phyloP scores from a whole-genome alignment of 1,140 invertebrate species.

The Drosophila bocki region DNA sequence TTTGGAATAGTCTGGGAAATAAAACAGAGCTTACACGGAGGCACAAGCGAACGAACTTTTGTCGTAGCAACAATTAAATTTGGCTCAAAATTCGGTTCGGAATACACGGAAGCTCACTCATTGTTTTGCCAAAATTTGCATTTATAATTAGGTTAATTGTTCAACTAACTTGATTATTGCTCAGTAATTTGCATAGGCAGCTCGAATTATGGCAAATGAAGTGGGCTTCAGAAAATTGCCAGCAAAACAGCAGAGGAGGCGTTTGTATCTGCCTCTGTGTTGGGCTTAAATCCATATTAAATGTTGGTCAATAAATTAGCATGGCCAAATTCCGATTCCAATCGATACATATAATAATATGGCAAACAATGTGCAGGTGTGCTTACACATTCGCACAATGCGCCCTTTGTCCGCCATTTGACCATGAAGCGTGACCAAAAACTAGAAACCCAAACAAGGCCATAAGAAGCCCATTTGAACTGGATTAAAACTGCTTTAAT shows the following conservation, averaged over 20 bases:
- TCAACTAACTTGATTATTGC: conserved; percentile 75
- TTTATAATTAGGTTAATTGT: conserved; percentile 82
- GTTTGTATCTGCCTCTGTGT: neutral
- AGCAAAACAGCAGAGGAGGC: neutral
- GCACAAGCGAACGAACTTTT: conserved; percentile 3
- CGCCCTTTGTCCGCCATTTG: conserved; percentile 38
- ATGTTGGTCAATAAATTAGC: conserved; percentile 55
- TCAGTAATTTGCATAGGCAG: conserved; percentile 70
- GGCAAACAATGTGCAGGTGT: conserved; percentile 55
- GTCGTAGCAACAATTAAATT: conserved; percentile 61
- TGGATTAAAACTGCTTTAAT: conserved; percentile 48
- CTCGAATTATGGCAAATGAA: conserved; percentile 70
- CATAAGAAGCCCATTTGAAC: conserved; percentile 29
- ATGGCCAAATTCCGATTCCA: conserved; percentile 44
- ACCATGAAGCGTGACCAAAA: conserved; percentile 43
- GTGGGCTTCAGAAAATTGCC: conserved; percentile 34
- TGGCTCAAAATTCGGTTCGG: conserved; percentile 26
- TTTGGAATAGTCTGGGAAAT: conserved; percentile 53
- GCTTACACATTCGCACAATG: conserved; percentile 35
- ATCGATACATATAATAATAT: conserved; percentile 5
- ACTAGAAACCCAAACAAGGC: conserved; percentile 5
- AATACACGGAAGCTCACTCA: conserved; percentile 58
- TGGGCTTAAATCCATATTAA: conserved; percentile 29
- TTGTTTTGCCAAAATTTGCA: conserved; percentile 77
- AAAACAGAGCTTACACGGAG: conserved; percentile 18